A percentile compares a stretch with the other conserved stretches of the same genome.
Conservation (phyloP, 1,140 invertebrate genomes). For the Lepeophtheirus salmonis region DNA sequence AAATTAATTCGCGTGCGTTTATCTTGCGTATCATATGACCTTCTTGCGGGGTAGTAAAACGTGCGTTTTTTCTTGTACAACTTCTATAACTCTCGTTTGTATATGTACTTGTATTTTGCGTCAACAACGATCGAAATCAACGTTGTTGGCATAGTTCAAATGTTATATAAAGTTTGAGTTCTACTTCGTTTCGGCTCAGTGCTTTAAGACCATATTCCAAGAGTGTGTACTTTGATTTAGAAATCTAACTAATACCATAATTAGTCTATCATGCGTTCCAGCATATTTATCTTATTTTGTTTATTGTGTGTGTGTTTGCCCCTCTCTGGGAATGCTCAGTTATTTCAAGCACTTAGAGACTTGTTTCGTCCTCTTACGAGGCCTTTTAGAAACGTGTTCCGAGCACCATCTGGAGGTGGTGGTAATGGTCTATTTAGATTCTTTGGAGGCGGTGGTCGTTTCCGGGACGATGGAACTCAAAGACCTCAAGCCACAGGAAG, state of each 20-base stretch:
- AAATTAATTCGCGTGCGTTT: too few relatives aligned
- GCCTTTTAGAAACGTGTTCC: conserved; percentile 3
- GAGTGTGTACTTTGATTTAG: too few relatives aligned
- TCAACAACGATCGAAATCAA: neutral
- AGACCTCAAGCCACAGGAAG: neutral
- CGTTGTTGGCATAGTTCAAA: neutral
- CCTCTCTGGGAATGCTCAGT: conserved; percentile 11
- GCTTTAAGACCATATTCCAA: neutral
- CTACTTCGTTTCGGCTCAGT: neutral
- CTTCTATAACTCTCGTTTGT: too few relatives aligned
- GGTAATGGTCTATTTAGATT: neutral
- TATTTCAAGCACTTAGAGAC: conserved; percentile 10
- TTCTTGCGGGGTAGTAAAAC: neutral
- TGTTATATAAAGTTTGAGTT: neutral
- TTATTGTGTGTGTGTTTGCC: neutral
- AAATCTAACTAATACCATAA: too few relatives aligned
- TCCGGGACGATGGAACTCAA: conserved; percentile 17
- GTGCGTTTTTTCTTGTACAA: too few relatives aligned
- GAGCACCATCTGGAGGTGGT: neutral
- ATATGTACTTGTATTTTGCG: neutral
- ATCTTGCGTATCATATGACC: too few relatives aligned
- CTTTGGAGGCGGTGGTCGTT: neutral
- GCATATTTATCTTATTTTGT: too few relatives aligned
- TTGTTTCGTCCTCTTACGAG: neutral
- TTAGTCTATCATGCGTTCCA: too few relatives aligned